phyloP scores from a whole-genome alignment of 30 jellyfish, hydroid and myxozoan species.

The Aurelia aurita complex sp. Pacific region DNA sequence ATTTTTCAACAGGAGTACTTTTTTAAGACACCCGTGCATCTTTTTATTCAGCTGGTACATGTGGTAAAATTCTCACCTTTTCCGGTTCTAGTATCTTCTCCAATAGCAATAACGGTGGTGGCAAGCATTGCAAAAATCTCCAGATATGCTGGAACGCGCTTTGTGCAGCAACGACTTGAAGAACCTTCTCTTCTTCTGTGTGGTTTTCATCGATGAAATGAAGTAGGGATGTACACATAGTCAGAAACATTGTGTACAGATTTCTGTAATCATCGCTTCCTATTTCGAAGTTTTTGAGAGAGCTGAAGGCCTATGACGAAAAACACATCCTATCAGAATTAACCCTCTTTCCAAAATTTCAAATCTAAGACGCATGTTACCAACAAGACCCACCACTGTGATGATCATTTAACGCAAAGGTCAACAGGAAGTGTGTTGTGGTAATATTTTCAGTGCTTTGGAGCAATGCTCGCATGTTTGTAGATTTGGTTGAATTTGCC shows the following conservation, averaged over 20 bases:
- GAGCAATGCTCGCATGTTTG: no score
- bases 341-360: no score
- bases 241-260: constrained; percentile 45
- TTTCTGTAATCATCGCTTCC: constrained; percentile 45
- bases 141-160: constrained; percentile 71
- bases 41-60: no score
- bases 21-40: no score
- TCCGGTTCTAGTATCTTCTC: constrained; percentile 28
- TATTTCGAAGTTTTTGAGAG: constrained; percentile 10
- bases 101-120: constrained; percentile 58
- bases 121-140: constrained; percentile 60
- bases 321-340: no score
- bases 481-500: no score
- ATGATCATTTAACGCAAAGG: no score
- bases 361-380: no score
- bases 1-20: no score
- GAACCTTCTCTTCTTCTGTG: constrained; percentile 45
- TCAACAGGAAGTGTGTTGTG: no score
- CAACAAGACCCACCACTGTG: no score
- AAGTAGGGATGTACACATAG: constrained; percentile 36
- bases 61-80: constrained; percentile 21
- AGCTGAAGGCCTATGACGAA: constrained; percentile 7
- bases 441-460: no score
- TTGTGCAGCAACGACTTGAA: constrained; percentile 67
- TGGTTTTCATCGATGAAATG: constrained; percentile 33